Evolutionary conservation across 2,113 vertebrate genomes (phyloP).

Genomic region (Mustela lutreola): DNA sequence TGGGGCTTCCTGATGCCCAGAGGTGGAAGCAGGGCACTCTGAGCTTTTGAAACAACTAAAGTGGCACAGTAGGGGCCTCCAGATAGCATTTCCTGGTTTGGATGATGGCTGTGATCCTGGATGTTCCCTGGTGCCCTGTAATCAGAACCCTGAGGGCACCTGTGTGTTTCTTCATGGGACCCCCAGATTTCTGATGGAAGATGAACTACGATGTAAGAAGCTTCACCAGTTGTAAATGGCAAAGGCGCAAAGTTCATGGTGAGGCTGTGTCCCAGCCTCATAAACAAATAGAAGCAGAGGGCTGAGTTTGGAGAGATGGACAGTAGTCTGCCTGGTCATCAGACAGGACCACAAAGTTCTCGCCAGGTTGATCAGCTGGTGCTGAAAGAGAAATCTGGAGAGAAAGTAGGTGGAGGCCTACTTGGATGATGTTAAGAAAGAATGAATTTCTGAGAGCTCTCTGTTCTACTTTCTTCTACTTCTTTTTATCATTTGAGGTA

Average conservation of each 20-base stretch:
- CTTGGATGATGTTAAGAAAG: neutral
- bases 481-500: neutral
- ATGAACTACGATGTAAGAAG: accelerated
- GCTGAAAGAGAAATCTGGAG: neutral
- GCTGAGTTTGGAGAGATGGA: neutral
- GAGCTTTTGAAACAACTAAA: neutral
- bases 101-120: neutral
- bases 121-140: neutral
- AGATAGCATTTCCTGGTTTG: neutral
- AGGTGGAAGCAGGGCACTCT: neutral
- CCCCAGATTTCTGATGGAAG: neutral
- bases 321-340: neutral
- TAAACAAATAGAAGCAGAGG: neutral
- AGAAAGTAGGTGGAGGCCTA: neutral
- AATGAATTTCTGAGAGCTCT: accelerated
- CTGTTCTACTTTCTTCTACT: neutral
- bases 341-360: accelerated
- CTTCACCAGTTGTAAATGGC: neutral
- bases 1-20: neutral
- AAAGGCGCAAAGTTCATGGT: accelerated
- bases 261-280: neutral
- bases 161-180: neutral
- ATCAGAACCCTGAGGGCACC: neutral
- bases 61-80: neutral
- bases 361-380: neutral